These are phyloP conservation scores for Riptortus pedestris DNA, from an alignment of 1,140 invertebrate species.

Conservation along the genomic window DNA sequence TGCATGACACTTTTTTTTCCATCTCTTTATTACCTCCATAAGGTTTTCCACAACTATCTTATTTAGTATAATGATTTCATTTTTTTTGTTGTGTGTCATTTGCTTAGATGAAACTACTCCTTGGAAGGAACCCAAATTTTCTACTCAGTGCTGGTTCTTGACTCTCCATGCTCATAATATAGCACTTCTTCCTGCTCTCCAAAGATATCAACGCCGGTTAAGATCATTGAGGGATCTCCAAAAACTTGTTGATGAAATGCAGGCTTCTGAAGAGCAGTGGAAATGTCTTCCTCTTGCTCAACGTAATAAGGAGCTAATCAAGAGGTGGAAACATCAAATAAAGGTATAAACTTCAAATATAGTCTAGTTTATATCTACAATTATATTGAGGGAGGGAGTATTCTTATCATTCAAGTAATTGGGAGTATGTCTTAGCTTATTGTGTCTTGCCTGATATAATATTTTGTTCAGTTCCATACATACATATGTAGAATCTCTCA, in stretches of 20 bases:
- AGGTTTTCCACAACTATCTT: no score
- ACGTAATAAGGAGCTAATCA: slow-evolving; percentile 73
- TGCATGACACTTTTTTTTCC: no score
- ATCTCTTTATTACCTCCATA: no score
- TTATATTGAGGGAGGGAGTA: no score
- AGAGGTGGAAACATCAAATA: slow-evolving; percentile 73
- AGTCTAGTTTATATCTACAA: no score
- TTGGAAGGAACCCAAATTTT: slow-evolving; percentile 73
- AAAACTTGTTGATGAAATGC: slow-evolving; percentile 78
- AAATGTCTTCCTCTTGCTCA: slow-evolving; percentile 59
- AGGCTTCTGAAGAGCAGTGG: slow-evolving; percentile 72
- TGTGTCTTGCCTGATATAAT: no score
- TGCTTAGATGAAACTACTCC: slow-evolving; percentile 24
- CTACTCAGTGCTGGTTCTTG: slow-evolving; percentile 93
- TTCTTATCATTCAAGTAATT: no score
- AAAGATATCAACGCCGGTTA: slow-evolving; percentile 73
- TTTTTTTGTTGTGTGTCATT: neutral
- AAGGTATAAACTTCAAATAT: no score
- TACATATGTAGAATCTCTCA: no score
- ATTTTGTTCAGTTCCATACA: no score
- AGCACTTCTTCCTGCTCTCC: slow-evolving; percentile 73
- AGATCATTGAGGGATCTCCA: slow-evolving; percentile 80
- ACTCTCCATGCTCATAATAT: slow-evolving; percentile 89
- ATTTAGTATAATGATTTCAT: no score
- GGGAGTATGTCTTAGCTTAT: no score